Percentiles rank a stretch among this genome's conserved stretches.
Conservation (phyloP, 2,888 invertebrate species). For the Diplazon laetatorius region DNA sequence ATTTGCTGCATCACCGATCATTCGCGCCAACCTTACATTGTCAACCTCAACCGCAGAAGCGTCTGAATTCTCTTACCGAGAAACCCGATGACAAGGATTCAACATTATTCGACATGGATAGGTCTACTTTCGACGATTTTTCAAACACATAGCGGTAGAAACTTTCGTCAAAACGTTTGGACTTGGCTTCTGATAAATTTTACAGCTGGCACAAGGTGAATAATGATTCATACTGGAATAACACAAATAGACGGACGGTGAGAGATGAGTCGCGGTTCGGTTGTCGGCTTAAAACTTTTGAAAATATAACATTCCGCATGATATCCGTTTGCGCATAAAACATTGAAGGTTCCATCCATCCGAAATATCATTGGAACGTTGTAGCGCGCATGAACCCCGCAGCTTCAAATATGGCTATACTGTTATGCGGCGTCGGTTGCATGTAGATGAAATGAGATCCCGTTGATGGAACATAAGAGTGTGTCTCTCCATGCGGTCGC, state of each 20-base stretch:
- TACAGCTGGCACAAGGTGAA: background rate
- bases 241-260: background rate
- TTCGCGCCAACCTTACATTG: constrained; percentile 14
- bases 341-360: background rate
- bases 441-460: background rate
- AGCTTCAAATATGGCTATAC: too few relatives aligned
- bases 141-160: background rate
- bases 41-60: constrained; percentile 22
- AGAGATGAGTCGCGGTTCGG: background rate
- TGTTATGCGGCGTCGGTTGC: too few relatives aligned
- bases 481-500: too few relatives aligned
- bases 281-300: background rate
- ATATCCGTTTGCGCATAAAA: too few relatives aligned
- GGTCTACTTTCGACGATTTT: background rate
- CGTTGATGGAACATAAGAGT: background rate
- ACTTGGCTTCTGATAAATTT: background rate
- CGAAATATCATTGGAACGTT: background rate
- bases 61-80: constrained; percentile 21
- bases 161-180: constrained; percentile 12
- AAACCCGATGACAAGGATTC: constrained; percentile 21
- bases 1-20: constrained; percentile 63
- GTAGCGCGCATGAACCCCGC: too few relatives aligned
- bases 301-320: background rate
- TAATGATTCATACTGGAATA: constrained; percentile 3
- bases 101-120: background rate